A percentile compares a stretch with the other conserved stretches of the same genome.
Evolutionary conservation across 1,140 invertebrate genomes (phyloP).

Genomic region (Zaprionus vittiger): DNA sequence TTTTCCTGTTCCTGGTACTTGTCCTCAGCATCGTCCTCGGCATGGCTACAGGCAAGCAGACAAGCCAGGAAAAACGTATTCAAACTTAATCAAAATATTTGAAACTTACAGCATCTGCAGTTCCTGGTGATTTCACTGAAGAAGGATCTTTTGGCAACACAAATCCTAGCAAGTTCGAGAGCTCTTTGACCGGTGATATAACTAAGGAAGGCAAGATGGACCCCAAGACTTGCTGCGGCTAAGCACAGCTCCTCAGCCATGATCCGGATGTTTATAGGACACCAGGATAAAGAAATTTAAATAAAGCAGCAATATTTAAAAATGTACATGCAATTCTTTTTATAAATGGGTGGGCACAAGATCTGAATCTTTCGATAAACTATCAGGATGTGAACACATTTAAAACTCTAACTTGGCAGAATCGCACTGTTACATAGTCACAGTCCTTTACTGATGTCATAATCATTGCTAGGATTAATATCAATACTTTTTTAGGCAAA

Average conservation of each 20-base stretch:
- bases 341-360: not conserved
- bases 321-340: not conserved
- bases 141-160: not conserved
- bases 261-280: not conserved
- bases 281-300: slow-evolving; percentile 40
- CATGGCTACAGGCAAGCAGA: slow-evolving; percentile 46
- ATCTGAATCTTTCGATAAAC: not conserved
- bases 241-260: slow-evolving; percentile 1
- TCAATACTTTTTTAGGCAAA: not conserved
- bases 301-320: slow-evolving; percentile 66
- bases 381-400: not conserved
- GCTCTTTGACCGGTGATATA: not conserved
- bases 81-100: not conserved
- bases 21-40: slow-evolving; percentile 50
- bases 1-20: slow-evolving; percentile 42
- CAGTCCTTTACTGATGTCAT: too few relatives aligned
- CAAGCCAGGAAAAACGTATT: not conserved
- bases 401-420: too few relatives aligned
- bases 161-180: slow-evolving; percentile 12
- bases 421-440: too few relatives aligned
- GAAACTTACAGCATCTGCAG: not conserved
- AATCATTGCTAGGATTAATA: too few relatives aligned
- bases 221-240: slow-evolving; percentile 59
- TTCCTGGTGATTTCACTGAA: not conserved
- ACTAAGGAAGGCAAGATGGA: slow-evolving; percentile 4